These are phyloP conservation scores for Oscheius myriophilus DNA, from an alignment of 2,888 invertebrate genomes.

Conservation along the genomic window DNA sequence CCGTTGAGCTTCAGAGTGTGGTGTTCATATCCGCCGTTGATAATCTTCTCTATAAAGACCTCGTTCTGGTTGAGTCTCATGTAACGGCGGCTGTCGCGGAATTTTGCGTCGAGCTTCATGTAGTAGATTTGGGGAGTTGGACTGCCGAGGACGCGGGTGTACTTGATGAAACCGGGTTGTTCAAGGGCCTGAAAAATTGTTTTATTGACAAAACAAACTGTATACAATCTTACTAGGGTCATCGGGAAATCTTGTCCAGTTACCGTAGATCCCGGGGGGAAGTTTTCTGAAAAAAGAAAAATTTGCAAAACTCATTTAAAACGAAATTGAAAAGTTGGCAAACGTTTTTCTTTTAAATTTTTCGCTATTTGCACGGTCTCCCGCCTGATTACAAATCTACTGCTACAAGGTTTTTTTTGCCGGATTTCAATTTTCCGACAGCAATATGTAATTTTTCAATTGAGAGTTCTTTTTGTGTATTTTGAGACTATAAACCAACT, in stretches of 20 bases:
- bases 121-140: not conserved
- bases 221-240: not conserved
- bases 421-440: too few relatives aligned
- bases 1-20: not conserved
- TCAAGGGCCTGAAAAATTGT: not conserved
- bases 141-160: not conserved
- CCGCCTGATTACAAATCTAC: too few relatives aligned
- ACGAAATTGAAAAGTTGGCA: too few relatives aligned
- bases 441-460: too few relatives aligned
- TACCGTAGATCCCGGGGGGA: not conserved
- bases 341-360: too few relatives aligned
- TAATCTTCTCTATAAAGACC: not conserved
- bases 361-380: too few relatives aligned
- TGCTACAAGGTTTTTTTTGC: too few relatives aligned
- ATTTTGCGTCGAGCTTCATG: not conserved
- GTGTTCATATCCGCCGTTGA: not conserved
- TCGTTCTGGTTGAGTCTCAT: not conserved
- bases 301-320: too few relatives aligned
- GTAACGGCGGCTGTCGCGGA: not conserved
- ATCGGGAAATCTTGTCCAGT: not conserved
- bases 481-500: too few relatives aligned
- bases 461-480: too few relatives aligned
- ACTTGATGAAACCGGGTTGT: conserved; percentile 1
- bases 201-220: not conserved
- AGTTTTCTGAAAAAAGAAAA: conserved; percentile 1